A percentile compares a stretch with the other conserved stretches of the same genome.
phyloP scores from a whole-genome alignment of 1,140 invertebrate genomes.

The Drosophila tani region DNA sequence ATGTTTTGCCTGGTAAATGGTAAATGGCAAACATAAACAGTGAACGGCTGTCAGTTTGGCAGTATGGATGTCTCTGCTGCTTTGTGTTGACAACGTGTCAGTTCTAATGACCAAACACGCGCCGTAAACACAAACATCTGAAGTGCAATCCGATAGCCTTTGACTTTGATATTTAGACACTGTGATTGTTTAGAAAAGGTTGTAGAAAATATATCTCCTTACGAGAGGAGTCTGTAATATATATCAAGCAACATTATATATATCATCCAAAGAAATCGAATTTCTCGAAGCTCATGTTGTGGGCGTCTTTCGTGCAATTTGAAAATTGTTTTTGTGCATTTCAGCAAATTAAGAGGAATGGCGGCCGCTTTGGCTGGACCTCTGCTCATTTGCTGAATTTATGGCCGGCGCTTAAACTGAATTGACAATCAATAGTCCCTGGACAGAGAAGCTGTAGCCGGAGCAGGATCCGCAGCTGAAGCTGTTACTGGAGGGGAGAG shows the following conservation, averaged over 20 bases:
- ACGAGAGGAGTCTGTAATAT: too few species aligned
- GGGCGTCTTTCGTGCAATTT: conserved; percentile 41
- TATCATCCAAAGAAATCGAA: neutral
- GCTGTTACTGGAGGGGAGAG: conserved; percentile 3
- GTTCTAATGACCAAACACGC: conserved; percentile 72
- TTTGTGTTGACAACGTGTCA: conserved; percentile 58
- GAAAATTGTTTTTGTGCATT: conserved; percentile 54
- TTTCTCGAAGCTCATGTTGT: neutral
- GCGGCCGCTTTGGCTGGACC: conserved; percentile 36
- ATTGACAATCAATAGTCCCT: conserved; percentile 77
- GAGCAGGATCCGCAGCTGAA: neutral
- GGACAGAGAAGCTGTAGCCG: conserved; percentile 11
- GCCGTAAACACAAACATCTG: conserved; percentile 44
- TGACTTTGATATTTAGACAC: neutral
- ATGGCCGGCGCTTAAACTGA: conserved; percentile 77
- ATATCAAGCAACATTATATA: neutral
- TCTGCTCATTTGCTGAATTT: conserved; percentile 74
- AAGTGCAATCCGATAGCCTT: conserved; percentile 28
- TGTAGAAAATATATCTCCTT: too few species aligned
- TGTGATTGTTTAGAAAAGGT: too few species aligned
- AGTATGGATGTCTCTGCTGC: conserved; percentile 3
- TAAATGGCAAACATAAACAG: conserved; percentile 74
- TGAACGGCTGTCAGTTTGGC: conserved; percentile 14
- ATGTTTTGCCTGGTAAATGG: conserved; percentile 72
- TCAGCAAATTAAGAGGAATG: conserved; percentile 63